Percentiles rank a stretch among this genome's conserved stretches.
Evolutionary conservation across 2,888 invertebrate genomes (phyloP).

Genomic region (Oligia fasciuncula): DNA sequence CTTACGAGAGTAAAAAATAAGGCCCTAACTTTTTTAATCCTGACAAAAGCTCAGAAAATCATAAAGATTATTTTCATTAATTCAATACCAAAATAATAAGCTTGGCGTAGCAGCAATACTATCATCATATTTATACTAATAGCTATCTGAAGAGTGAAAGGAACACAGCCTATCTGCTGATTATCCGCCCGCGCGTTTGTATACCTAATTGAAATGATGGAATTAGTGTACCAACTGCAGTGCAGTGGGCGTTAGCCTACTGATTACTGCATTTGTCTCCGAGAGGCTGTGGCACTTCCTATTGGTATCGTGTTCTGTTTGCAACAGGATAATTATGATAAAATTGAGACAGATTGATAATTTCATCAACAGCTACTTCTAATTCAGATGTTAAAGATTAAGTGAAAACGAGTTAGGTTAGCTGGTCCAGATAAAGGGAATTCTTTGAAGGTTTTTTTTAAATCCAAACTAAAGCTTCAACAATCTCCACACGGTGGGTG

Average conservation of each 20-base stretch:
- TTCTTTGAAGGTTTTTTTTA: no score
- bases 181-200: conserved; percentile 54
- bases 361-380: background rate
- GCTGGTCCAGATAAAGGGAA: background rate
- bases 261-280: conserved; percentile 62
- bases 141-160: conserved; percentile 51
- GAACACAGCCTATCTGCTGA: conserved; percentile 45
- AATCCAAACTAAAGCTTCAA: no score
- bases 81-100: background rate
- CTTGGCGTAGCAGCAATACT: background rate
- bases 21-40: background rate
- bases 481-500: no score
- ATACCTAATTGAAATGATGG: conserved; percentile 57
- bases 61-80: background rate
- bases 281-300: conserved; percentile 40
- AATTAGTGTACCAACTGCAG: conserved; percentile 53
- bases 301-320: conserved; percentile 22
- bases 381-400: background rate
- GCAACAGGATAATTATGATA: conserved; percentile 31
- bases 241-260: conserved; percentile 53
- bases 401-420: background rate
- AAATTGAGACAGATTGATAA: conserved; percentile 7
- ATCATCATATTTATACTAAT: conserved; percentile 17
- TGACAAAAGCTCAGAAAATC: background rate
- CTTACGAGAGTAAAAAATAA: background rate